Evolutionary conservation across 2,797 vertebrate species (phyloP), one percentile per base, ranked within the genome.

Genomic region (Molossus alvarezi): DNA sequence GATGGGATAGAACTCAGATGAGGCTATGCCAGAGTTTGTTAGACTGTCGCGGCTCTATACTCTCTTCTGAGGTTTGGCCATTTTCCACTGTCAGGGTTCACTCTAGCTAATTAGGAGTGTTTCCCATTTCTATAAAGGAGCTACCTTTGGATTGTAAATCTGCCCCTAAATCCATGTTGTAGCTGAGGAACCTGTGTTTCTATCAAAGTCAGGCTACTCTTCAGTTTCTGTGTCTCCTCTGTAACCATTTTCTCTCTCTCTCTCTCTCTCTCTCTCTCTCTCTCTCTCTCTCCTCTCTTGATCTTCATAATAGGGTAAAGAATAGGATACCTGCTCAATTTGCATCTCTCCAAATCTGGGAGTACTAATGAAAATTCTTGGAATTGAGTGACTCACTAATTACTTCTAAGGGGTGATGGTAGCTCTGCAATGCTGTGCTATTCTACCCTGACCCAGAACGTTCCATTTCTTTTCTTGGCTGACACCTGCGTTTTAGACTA

Each of bases 351-450:
- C 27, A 58, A 9, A 51, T 84, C 21, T 48, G 29, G 72, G 64
- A 64, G 23, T 58, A 72, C 69, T 79, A 72, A 20, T 71, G 29
- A 64, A 77, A 79, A 41, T 83, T 37, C 8, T 80, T 81, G 65
- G 25, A 65, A 64, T 73, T 65, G 58, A 80, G 58, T 27, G 6
- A 57, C 73, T 89, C 6, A 21, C 7, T 14, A 45, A 48, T 89
- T 64, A 79, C n/a, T 58, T 92, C 51, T 80, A 80, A 84, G n/a
- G 80, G 29, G n/a, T 53, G 9, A 71, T 81, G 20, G 81, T 62
- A 21, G 81, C 53, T 62, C 75, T 73, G 27, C 45, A n/a, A 23
- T 25, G 55, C 23, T 91, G 18, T 62, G 45, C 8, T 77, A 45
- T 25, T 83, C 45, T 82, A 13, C 29, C 64, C 20, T 33, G 57